Conservation (phyloP, 2,113 vertebrate genomes). For the Sinocyclocheilus maitianheensis region DNA sequence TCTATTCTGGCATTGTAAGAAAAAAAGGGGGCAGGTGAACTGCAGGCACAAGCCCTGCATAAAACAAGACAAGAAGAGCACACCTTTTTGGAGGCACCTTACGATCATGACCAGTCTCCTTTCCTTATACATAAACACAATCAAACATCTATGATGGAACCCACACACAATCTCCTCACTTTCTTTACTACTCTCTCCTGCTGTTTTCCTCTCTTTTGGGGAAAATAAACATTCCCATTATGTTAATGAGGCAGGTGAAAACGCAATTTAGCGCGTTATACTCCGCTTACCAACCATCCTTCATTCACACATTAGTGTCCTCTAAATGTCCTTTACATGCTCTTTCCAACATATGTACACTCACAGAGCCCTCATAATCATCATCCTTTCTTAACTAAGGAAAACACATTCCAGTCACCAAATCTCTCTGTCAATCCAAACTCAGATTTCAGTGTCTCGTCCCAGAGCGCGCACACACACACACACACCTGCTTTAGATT, state of each 20-base stretch:
- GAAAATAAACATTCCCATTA: conserved; percentile 1
- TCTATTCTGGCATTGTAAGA: background rate
- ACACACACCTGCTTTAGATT: conserved; percentile 68
- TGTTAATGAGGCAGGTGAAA: conserved; percentile 12
- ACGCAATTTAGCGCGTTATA: conserved; percentile 9
- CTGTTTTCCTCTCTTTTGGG: conserved; percentile 3
- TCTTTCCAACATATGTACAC: background rate
- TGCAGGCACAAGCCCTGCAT: background rate
- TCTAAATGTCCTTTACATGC: conserved; percentile 7
- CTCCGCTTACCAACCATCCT: background rate
- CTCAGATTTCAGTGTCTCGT: conserved; percentile 48
- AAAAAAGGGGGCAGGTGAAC: background rate
- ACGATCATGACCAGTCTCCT: background rate
- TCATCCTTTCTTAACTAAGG: conserved; percentile 19
- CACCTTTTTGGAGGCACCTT: background rate
- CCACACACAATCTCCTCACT: background rate
- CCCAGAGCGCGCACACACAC: conserved; percentile 50
- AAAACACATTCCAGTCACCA: conserved; percentile 5
- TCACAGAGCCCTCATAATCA: background rate
- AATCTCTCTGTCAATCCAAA: conserved; percentile 33
- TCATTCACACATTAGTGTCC: background rate
- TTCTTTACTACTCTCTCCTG: background rate
- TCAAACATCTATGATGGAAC: background rate
- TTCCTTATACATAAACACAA: background rate
- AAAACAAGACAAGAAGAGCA: background rate